These are phyloP conservation scores for Microtus montanus DNA, from an alignment of 2,113 vertebrate species.

Conservation along the genomic window DNA sequence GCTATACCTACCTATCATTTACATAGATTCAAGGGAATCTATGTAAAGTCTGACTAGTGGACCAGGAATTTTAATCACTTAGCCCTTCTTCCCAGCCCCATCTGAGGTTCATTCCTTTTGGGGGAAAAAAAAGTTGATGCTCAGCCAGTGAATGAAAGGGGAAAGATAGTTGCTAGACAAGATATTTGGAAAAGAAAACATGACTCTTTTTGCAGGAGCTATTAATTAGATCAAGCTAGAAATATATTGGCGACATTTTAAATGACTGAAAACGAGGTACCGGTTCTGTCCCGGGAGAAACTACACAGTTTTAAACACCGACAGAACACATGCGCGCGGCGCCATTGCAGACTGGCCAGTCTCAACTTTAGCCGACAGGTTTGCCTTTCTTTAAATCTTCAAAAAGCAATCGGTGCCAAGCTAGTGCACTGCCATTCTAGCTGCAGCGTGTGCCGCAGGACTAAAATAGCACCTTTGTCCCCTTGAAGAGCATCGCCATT, in stretches of 20 bases:
- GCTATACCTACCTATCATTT: not conserved
- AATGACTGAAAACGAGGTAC: conserved; percentile 2
- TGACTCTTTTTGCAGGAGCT: not conserved
- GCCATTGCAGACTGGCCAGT: not conserved
- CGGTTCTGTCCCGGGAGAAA: conserved; percentile 3
- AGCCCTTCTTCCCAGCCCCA: not conserved
- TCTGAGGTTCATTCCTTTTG: not conserved
- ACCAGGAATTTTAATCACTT: too few species aligned
- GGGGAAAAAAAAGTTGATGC: not conserved
- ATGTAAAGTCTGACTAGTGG: too few species aligned
- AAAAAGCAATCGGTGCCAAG: not conserved
- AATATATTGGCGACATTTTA: conserved; percentile 19
- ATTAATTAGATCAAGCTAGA: conserved; percentile 17
- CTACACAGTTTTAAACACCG: not conserved
- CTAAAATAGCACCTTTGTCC: not conserved
- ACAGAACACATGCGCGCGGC: not conserved
- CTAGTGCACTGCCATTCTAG: not conserved
- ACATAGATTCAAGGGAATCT: not conserved
- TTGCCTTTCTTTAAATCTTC: conserved; percentile 44
- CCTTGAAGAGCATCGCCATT: conserved; percentile 26
- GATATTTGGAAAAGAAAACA: not conserved
- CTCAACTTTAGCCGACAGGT: not conserved
- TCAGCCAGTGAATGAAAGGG: not conserved
- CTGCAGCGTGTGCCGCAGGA: not conserved
- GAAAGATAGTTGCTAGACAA: not conserved